phyloP scores from a whole-genome alignment of 2,113 vertebrate genomes.

The Danionella cerebrum region DNA sequence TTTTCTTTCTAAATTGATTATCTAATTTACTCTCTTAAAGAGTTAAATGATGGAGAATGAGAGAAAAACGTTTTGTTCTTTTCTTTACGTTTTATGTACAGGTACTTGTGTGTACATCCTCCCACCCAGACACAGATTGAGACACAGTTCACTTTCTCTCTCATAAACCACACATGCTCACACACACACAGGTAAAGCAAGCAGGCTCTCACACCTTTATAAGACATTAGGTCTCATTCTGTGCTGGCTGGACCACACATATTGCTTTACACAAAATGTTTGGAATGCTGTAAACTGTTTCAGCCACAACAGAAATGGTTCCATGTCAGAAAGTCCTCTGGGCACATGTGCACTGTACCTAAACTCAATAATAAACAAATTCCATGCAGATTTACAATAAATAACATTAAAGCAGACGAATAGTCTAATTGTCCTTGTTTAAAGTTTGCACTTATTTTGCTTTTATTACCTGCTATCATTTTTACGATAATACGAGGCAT shows the following conservation, averaged over 20 bases:
- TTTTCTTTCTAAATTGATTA: no score
- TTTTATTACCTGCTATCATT: no score
- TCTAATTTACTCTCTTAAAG: no score
- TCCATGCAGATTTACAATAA: neutral
- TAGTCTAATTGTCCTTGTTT: no score
- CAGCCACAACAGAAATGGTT: constrained; percentile 49
- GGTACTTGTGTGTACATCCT: constrained; percentile 3
- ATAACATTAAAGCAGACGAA: constrained; percentile 8
- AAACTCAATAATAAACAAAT: constrained; percentile 34
- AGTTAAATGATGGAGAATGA: no score
- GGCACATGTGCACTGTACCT: constrained; percentile 24
- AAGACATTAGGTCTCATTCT: constrained; percentile 50
- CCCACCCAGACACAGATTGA: constrained; percentile 10
- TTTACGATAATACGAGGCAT: no score
- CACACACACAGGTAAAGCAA: constrained; percentile 34
- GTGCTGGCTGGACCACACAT: constrained; percentile 71
- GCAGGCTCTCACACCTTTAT: constrained; percentile 55
- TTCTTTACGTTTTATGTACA: no score
- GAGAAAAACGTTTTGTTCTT: no score
- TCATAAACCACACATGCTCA: neutral
- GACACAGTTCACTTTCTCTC: neutral
- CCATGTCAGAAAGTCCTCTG: constrained; percentile 29
- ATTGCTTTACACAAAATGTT: constrained; percentile 58
- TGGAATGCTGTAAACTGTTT: constrained; percentile 71
- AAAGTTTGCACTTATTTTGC: no score